Conservation (phyloP, 2,797 vertebrate species). For the Coendou prehensilis region DNA sequence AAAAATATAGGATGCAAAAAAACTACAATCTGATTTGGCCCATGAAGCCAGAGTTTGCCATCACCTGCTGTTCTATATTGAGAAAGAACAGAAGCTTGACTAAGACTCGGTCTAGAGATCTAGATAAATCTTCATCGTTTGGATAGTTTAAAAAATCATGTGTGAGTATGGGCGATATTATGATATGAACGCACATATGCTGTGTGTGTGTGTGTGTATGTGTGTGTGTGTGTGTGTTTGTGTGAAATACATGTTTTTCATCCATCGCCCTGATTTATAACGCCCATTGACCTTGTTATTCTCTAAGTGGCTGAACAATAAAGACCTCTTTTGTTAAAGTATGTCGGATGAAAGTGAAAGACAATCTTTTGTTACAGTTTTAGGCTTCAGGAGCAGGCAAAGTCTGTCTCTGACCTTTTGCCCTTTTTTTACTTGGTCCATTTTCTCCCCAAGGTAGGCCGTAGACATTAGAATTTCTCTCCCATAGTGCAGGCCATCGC, state of each 20-base stretch:
- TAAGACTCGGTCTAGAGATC: not conserved
- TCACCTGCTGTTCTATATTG: not conserved
- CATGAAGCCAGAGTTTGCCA: not conserved
- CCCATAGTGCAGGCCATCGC: not conserved
- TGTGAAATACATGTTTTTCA: not conserved
- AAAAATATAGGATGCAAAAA: not conserved
- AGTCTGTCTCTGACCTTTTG: no score
- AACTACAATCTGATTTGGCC: not conserved
- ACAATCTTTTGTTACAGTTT: no score
- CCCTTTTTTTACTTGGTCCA: not conserved
- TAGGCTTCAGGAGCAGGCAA: not conserved
- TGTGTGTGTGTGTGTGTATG: not conserved
- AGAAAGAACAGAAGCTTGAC: not conserved
- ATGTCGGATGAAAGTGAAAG: not conserved
- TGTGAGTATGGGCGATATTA: not conserved
- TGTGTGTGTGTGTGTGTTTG: not conserved
- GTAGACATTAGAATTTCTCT: not conserved
- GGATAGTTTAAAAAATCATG: not conserved
- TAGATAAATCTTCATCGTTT: not conserved
- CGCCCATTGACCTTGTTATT: not conserved
- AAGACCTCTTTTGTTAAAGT: not conserved
- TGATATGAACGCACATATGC: not conserved
- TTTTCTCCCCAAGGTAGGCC: no score
- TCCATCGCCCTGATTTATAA: not conserved
- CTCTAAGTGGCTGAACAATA: no score